Conservation (phyloP, 1,140 invertebrate genomes). For the Drosophila watanabei region DNA sequence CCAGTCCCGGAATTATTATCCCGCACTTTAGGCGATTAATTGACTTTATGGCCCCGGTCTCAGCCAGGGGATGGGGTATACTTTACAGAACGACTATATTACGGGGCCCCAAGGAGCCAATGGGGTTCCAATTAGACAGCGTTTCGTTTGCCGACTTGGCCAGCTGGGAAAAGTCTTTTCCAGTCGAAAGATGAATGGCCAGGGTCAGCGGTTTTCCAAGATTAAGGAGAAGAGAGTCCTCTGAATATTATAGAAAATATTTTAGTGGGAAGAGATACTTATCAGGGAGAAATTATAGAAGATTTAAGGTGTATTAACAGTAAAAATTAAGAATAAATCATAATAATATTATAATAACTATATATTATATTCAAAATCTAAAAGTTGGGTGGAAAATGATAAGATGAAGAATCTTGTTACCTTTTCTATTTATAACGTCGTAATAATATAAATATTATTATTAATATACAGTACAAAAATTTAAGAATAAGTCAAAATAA, state of each 20-base stretch:
- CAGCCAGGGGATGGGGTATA: background rate
- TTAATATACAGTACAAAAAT: too few relatives aligned
- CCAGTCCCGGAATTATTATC: slow-evolving; percentile 65
- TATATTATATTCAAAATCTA: too few relatives aligned
- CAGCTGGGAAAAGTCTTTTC: slow-evolving; percentile 47
- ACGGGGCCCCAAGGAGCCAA: slow-evolving; percentile 28
- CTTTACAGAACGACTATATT: slow-evolving; percentile 22
- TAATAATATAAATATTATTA: too few relatives aligned
- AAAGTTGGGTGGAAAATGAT: too few relatives aligned
- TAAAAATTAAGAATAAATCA: background rate
- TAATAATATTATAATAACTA: too few relatives aligned
- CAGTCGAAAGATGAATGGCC: slow-evolving; percentile 18
- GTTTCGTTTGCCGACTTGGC: slow-evolving; percentile 24
- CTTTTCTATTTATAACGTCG: too few relatives aligned
- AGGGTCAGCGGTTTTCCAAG: background rate
- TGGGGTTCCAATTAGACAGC: slow-evolving; percentile 75
- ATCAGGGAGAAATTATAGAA: background rate
- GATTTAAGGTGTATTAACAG: background rate
- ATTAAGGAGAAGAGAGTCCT: background rate
- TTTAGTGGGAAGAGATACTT: background rate
- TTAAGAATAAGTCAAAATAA: background rate
- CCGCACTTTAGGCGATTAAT: slow-evolving; percentile 80
- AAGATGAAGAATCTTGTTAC: too few relatives aligned
- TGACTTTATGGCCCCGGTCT: slow-evolving; percentile 64
- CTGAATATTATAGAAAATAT: background rate